phyloP scores from a whole-genome alignment of 2,888 invertebrate species.

The Laothoe populi region DNA sequence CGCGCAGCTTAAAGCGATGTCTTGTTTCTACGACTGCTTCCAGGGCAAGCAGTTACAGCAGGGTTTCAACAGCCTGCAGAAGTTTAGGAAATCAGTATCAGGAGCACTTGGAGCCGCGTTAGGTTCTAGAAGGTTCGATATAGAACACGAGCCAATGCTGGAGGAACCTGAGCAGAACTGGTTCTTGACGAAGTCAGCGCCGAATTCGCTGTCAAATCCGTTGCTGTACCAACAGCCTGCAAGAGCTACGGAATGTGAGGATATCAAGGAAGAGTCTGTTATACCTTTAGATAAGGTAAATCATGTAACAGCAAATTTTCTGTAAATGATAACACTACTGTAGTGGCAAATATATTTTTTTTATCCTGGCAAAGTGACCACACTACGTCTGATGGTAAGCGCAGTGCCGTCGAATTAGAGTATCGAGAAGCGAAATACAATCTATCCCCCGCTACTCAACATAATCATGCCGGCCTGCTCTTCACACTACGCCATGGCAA shows the following conservation, averaged over 20 bases:
- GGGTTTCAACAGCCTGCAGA: conserved; percentile 88
- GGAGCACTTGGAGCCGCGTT: conserved; percentile 84
- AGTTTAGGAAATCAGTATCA: conserved; percentile 88
- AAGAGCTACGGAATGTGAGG: conserved; percentile 61
- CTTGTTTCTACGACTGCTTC: conserved; percentile 83
- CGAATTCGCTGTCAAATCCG: conserved; percentile 89
- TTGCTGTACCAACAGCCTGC: conserved; percentile 63
- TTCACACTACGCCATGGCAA: too few relatives aligned
- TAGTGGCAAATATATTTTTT: too few relatives aligned
- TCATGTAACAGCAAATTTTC: not conserved
- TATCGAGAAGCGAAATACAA: too few relatives aligned
- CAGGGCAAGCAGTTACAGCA: conserved; percentile 81
- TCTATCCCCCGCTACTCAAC: too few relatives aligned
- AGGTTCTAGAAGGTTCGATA: conserved; percentile 77
- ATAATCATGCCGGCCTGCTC: too few relatives aligned
- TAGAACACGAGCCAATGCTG: conserved; percentile 80
- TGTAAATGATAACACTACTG: not conserved
- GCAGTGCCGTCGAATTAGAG: too few relatives aligned
- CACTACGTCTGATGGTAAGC: too few relatives aligned
- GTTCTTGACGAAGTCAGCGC: conserved; percentile 92
- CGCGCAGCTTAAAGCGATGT: conserved; percentile 81
- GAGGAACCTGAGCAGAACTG: conserved; percentile 87
- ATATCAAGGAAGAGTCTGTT: conserved; percentile 68
- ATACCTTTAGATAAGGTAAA: conserved; percentile 70
- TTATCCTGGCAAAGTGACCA: too few relatives aligned